Base-by-base conservation (phyloP, 2,797 vertebrate species). In the Sebastes steindachneri region DNA sequence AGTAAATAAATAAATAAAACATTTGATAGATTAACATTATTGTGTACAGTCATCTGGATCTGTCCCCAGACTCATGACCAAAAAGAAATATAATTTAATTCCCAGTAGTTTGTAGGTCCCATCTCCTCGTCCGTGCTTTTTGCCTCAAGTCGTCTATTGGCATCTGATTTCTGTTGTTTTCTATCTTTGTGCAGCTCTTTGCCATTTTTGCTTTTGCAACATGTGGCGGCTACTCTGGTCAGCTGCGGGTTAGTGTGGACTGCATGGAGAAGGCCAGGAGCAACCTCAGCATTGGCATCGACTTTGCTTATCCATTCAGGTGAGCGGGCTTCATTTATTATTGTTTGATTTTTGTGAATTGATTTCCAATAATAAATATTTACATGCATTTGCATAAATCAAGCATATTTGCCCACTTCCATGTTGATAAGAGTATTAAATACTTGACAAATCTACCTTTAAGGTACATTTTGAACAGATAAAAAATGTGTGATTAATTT, bases 131-230 rank as follows among this genome's bases (percentile, higher is more conserved):
- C 7, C 4, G 1, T 53, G 15, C n/a, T n/a, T 2, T 58, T 26
- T 1, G 2, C 29, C 23, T 17, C 15, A 15, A 26, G 17, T 57
- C 15, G 1, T 6, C 5, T 25, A 14, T 37, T 14, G 10, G 8
- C 3, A 37, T 54, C 29, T 45, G 14, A 67, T 63, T 35, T 68
- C 17, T 8, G 5, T 48, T 29, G 12, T 29, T 8, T 66, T 67
- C 53, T 74, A 84, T 75, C 83, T 88, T 77, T 73, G 26, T 73
- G 70, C 96, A 99, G 98, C 96, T 99, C 94, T 99, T 99, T 97
- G 97, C 98, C 91, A 98, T 99, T 95, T 99, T 99, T 96, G 98
- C 98, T 51, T 99, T 99, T 95, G 97, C 98, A 90, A 99, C 98
- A 97, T 99, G 98, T 87, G 98, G 98, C 71, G 98, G 98, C 87